These are phyloP conservation scores for Xenopus tropicalis DNA, from an alignment of 2,113 vertebrate genomes.

Conservation along the genomic window DNA sequence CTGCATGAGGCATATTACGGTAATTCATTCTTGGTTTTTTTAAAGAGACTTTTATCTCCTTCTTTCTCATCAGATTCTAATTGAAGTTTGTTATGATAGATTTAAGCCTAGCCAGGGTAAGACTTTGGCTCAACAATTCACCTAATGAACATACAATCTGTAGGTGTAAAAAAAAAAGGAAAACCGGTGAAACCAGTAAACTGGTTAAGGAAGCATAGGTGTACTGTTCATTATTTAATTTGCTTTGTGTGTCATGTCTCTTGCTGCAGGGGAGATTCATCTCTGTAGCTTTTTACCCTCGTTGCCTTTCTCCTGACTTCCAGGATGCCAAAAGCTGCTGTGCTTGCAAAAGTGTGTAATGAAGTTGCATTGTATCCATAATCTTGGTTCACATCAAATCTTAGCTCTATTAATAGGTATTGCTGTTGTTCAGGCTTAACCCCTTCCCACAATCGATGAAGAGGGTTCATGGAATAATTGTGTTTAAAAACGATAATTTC, in stretches of 20 bases:
- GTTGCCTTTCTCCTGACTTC: constrained; percentile 16
- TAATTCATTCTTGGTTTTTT: constrained; percentile 15
- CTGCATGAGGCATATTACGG: constrained; percentile 2
- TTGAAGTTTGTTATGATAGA: too few relatives aligned
- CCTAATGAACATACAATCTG: too few relatives aligned
- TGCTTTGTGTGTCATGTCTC: constrained; percentile 6
- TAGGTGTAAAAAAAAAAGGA: too few relatives aligned
- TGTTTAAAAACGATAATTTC: not conserved
- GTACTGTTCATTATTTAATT: constrained; percentile 1
- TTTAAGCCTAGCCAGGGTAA: too few relatives aligned
- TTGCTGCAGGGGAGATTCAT: constrained; percentile 14
- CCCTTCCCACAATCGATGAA: not conserved
- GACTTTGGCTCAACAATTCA: too few relatives aligned
- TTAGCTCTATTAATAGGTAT: constrained; percentile 16
- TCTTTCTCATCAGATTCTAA: too few relatives aligned
- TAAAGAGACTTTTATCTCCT: constrained; percentile 12
- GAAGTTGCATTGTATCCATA: constrained; percentile 25
- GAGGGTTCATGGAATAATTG: not conserved
- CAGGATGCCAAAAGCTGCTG: constrained; percentile 10
- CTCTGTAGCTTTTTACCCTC: constrained; percentile 18
- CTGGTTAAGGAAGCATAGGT: not conserved
- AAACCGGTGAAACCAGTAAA: not conserved
- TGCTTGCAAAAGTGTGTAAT: constrained; percentile 24
- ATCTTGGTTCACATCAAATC: constrained; percentile 29
- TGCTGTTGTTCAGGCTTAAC: constrained; percentile 6